Conservation (phyloP, 2,113 vertebrate genomes). For the Camelus dromedarius region DNA sequence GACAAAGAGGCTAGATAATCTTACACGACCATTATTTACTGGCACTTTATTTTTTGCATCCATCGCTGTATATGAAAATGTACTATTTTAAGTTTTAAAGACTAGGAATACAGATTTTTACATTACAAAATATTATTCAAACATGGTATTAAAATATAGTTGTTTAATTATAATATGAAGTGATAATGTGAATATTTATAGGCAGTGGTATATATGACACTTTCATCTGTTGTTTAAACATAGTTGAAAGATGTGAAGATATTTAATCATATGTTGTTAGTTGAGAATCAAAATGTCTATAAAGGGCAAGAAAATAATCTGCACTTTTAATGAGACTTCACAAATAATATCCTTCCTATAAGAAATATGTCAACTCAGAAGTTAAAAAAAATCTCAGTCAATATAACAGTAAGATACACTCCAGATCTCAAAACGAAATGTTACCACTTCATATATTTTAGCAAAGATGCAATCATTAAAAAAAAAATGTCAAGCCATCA, state of each 20-base stretch:
- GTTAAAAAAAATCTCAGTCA: not conserved
- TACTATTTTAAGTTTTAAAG: not conserved
- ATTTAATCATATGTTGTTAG: conserved; percentile 51
- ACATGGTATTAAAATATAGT: not conserved
- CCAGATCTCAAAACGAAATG: not conserved
- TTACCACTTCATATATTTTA: not conserved
- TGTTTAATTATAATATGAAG: not conserved
- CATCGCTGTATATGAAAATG: not conserved
- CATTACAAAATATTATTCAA: not conserved
- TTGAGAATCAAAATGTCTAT: conserved; percentile 6
- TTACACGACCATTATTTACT: not conserved
- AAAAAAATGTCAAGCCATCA: not conserved
- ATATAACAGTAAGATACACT: not conserved
- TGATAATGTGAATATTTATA: conserved; percentile 20
- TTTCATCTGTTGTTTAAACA: conserved; percentile 39
- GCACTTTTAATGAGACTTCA: conserved; percentile 32
- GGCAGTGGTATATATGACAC: not conserved
- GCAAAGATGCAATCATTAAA: not conserved
- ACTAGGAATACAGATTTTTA: not conserved
- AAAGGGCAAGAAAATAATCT: not conserved
- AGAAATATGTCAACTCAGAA: conserved; percentile 7
- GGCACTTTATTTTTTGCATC: not conserved
- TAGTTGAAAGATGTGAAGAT: conserved; percentile 26
- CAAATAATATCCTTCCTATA: not conserved
- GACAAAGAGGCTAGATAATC: not conserved